These are phyloP conservation scores for Axea sp. DNA, from an alignment of 2,888 invertebrate genomes.

Conservation along the genomic window DNA sequence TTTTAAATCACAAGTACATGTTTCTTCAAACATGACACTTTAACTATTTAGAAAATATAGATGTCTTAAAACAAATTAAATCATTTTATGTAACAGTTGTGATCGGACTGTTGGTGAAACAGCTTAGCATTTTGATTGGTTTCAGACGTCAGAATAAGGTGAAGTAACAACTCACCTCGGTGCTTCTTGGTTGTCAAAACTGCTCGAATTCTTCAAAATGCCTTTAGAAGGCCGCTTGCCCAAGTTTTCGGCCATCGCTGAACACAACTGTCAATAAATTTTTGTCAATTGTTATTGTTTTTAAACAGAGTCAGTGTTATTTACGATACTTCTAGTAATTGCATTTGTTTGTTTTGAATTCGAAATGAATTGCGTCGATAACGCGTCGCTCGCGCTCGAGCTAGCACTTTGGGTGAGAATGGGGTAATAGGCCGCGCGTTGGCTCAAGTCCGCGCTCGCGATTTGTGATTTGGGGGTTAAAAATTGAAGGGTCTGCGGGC, in stretches of 20 bases:
- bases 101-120: too few species aligned
- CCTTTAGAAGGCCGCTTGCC: constrained; percentile 92
- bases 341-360: constrained; percentile 37
- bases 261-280: not conserved
- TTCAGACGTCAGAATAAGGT: not conserved
- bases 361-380: not conserved
- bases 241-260: constrained; percentile 87
- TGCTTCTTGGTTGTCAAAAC: constrained; percentile 88
- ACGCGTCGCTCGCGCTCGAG: not conserved
- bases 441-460: not conserved
- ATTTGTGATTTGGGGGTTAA: constrained; percentile 22
- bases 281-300: constrained; percentile 8
- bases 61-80: too few species aligned
- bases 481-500: constrained; percentile 3
- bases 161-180: constrained; percentile 71
- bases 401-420: constrained; percentile 5
- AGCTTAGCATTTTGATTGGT: too few species aligned
- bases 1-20: too few species aligned
- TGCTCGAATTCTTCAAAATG: constrained; percentile 94
- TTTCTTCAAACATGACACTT: too few species aligned
- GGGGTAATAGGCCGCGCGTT: constrained; percentile 7
- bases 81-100: too few species aligned
- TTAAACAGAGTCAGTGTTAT: not conserved
- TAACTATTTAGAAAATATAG: too few species aligned
- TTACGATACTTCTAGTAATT: not conserved